phyloP scores from a whole-genome alignment of 1,140 invertebrate genomes.

The Saccostrea echinata region DNA sequence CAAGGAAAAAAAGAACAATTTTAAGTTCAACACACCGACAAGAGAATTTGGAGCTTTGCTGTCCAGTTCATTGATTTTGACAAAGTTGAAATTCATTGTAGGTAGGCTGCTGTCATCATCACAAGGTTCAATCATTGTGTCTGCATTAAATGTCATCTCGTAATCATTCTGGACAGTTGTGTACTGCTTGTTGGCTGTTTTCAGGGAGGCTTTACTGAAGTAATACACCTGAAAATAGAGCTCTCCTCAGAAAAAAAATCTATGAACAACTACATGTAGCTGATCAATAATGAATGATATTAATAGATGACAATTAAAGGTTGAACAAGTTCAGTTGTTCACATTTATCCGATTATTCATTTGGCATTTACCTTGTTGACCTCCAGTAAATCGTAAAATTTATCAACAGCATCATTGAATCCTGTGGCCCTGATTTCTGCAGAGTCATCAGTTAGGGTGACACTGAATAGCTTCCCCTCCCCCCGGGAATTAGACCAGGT shows the following conservation, averaged over 20 bases:
- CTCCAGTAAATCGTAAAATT: conserved; percentile 94
- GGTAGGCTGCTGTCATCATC: conserved; percentile 87
- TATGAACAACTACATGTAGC: background rate
- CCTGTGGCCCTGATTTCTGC: conserved; percentile 97
- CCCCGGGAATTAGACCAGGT: conserved; percentile 95
- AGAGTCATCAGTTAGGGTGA: conserved; percentile 95
- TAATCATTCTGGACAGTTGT: conserved; percentile 94
- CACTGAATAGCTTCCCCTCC: conserved; percentile 95
- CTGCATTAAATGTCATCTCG: conserved; percentile 93
- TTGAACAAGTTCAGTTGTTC: background rate
- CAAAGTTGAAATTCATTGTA: conserved; percentile 90
- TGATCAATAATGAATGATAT: background rate
- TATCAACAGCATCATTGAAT: conserved; percentile 94
- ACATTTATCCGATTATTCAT: background rate
- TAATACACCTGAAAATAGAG: conserved; percentile 87
- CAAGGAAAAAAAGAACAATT: background rate
- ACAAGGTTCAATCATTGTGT: conserved; percentile 83
- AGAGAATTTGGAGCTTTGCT: conserved; percentile 85
- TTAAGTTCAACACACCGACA: conserved; percentile 83
- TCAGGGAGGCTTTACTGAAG: conserved; percentile 89
- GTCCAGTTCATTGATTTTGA: conserved; percentile 88
- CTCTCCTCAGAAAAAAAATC: background rate
- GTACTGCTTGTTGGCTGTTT: conserved; percentile 95
- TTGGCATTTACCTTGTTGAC: conserved; percentile 82
- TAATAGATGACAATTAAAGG: background rate